A percentile compares a stretch with the other conserved stretches of the same genome.
phyloP scores from a whole-genome alignment of 2,888 invertebrate genomes.

The Nephrotoma appendiculata region DNA sequence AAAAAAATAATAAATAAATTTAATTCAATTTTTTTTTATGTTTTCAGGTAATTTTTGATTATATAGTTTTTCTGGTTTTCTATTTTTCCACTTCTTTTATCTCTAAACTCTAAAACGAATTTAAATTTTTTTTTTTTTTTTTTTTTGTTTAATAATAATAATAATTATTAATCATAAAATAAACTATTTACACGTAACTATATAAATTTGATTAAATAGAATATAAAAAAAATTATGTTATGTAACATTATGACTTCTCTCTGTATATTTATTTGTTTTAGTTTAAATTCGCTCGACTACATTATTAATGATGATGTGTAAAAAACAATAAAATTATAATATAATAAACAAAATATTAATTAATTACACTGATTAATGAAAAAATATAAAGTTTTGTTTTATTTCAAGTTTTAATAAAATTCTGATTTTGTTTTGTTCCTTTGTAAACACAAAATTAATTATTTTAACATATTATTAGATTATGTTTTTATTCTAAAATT shows the following conservation, averaged over 20 bases:
- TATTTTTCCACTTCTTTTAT: neutral
- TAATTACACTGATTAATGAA: neutral
- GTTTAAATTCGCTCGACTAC: neutral
- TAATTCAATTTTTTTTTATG: neutral
- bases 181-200: neutral
- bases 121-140: neutral
- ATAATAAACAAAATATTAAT: neutral
- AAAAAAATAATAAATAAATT: neutral
- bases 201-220: neutral
- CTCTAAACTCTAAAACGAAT: neutral
- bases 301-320: neutral
- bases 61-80: neutral
- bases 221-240: neutral
- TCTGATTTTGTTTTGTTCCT: neutral
- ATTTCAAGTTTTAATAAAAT: neutral
- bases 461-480: neutral
- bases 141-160: neutral
- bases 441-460: neutral
- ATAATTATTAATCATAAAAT: neutral
- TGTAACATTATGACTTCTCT: neutral
- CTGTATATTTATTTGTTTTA: neutral
- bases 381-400: neutral
- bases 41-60: neutral
- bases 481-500: neutral
- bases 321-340: neutral